Evolutionary conservation across 2,113 vertebrate genomes (phyloP).

Genomic region (Megaleporinus macrocephalus): DNA sequence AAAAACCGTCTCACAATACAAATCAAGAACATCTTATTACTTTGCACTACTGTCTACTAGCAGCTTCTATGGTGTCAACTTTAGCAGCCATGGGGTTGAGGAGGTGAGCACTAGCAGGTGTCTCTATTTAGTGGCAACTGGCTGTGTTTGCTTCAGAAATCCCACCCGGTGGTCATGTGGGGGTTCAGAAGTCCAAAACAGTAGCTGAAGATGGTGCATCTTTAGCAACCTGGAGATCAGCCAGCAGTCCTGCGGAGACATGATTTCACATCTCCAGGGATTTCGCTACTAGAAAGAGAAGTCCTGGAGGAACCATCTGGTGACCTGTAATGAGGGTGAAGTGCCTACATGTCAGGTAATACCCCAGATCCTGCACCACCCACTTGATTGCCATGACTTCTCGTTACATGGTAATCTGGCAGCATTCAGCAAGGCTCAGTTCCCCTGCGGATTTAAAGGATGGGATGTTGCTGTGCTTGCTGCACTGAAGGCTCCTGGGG

Average conservation of each 20-base stretch:
- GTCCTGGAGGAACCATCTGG: neutral
- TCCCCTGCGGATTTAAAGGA: neutral
- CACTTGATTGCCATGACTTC: neutral
- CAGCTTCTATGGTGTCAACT: neutral
- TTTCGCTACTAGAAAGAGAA: neutral
- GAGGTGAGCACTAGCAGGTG: neutral
- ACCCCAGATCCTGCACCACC: neutral
- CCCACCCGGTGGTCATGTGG: neutral
- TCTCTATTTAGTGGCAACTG: neutral
- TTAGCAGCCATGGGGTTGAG: neutral
- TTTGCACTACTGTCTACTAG: no score
- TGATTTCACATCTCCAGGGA: neutral
- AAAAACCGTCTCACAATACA: no score
- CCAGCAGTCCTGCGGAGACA: neutral
- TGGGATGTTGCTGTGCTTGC: neutral
- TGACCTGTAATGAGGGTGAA: neutral
- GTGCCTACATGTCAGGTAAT: slow-evolving; percentile 1
- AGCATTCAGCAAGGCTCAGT: slow-evolving; percentile 1
- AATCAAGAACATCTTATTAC: no score
- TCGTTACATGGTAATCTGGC: neutral
- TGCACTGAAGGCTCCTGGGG: neutral
- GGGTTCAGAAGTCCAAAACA: neutral
- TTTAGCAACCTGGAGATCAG: neutral
- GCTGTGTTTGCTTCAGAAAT: neutral
- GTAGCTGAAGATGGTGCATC: neutral